A percentile compares a stretch with the other conserved stretches of the same genome.
These are phyloP conservation scores for Megastigmus dorsalis DNA, from an alignment of 2,888 invertebrate species.

Conservation along the genomic window DNA sequence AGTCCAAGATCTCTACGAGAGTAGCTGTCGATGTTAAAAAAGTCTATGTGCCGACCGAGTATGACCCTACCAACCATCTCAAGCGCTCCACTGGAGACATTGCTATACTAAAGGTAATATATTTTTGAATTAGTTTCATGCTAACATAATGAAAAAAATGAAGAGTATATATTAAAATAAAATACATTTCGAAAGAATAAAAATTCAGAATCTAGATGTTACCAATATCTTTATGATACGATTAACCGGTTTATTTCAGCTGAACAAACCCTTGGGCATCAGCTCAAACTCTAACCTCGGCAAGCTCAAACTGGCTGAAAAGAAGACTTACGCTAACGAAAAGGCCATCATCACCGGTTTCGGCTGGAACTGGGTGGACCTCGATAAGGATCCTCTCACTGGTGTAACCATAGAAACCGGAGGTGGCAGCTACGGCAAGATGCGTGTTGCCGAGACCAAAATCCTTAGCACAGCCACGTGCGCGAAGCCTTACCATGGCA, in stretches of 20 bases:
- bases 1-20: neutral
- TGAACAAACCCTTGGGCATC: too few relatives aligned
- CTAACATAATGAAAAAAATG: neutral
- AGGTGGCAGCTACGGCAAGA: neutral
- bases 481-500: neutral
- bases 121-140: neutral
- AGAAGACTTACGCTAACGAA: neutral
- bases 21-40: neutral
- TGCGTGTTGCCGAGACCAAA: neutral
- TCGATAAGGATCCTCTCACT: neutral
- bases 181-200: neutral
- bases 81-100: neutral
- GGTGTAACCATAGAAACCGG: neutral
- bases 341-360: constrained; percentile 4
- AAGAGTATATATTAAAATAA: neutral
- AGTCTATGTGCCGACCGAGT: neutral
- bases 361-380: neutral
- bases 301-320: too few relatives aligned
- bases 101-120: constrained; percentile 27
- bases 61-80: neutral
- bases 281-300: too few relatives aligned
- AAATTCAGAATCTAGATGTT: too few relatives aligned
- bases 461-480: neutral
- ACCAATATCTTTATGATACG: too few relatives aligned
- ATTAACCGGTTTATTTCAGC: neutral